Conservation (phyloP, 2,888 invertebrate species). For the Geotrupes spiniger region DNA sequence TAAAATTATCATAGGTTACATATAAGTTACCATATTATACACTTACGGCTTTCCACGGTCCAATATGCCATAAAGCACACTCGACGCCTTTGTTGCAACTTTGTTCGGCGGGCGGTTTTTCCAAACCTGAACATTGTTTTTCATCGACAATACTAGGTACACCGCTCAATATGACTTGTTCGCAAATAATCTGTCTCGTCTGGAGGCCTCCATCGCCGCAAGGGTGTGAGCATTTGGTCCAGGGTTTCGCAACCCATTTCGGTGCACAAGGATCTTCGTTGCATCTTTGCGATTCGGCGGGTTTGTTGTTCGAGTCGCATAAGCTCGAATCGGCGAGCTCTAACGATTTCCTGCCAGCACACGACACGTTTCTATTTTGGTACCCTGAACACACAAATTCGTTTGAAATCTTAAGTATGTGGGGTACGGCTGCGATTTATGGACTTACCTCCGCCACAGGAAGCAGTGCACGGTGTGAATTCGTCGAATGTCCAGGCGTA, state of each 20-base stretch:
- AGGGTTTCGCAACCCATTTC: conserved; percentile 73
- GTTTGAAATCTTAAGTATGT: not conserved
- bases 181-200: conserved; percentile 73
- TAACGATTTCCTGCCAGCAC: conserved; percentile 71
- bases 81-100: conserved; percentile 73
- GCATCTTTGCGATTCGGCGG: conserved; percentile 69
- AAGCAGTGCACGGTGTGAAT: conserved; percentile 77
- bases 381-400: conserved; percentile 53
- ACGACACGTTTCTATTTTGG: conserved; percentile 75
- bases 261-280: conserved; percentile 75
- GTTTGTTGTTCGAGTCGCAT: conserved; percentile 76
- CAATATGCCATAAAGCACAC: conserved; percentile 85
- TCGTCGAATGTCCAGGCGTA: conserved; percentile 82
- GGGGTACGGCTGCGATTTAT: too few relatives aligned
- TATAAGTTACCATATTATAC: not conserved
- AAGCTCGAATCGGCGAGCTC: conserved; percentile 70
- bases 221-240: conserved; percentile 78
- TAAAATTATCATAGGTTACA: not conserved
- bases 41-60: conserved; percentile 86
- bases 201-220: conserved; percentile 77
- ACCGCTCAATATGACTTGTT: conserved; percentile 73
- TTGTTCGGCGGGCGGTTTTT: conserved; percentile 65
- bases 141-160: conserved; percentile 71
- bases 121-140: conserved; percentile 66
- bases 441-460: conserved; percentile 86